Percentiles rank a stretch among this genome's conserved stretches.
phyloP scores from a whole-genome alignment of 2,797 vertebrate species.

The Sebastes itinus region DNA sequence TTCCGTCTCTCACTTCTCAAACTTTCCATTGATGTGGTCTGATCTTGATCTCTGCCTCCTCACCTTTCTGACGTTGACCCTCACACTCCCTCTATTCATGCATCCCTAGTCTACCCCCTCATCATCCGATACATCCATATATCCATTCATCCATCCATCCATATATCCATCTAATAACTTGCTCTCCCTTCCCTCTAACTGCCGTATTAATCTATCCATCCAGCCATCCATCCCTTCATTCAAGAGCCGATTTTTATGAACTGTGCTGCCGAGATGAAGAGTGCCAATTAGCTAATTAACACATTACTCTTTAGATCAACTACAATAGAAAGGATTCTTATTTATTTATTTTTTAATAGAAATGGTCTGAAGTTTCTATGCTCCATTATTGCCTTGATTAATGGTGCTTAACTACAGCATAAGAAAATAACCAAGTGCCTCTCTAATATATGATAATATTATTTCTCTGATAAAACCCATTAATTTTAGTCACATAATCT shows the following conservation, averaged over 20 bases:
- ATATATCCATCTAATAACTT: background rate
- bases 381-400: background rate
- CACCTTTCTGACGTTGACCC: background rate
- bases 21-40: background rate
- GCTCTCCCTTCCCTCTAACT: background rate
- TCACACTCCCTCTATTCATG: background rate
- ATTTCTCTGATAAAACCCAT: conserved; percentile 9
- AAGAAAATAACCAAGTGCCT: background rate
- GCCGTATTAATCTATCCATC: background rate
- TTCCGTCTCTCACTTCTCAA: background rate
- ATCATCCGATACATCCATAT: background rate
- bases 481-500: background rate
- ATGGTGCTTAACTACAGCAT: background rate
- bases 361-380: background rate
- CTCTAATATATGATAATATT: conserved; percentile 1
- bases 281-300: background rate
- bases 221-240: background rate
- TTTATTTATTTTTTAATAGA: background rate
- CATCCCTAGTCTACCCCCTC: background rate
- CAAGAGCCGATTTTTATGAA: background rate
- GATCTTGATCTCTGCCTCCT: conserved; percentile 5
- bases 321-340: background rate
- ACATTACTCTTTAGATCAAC: background rate
- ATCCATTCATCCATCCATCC: background rate
- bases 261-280: background rate